Conservation (phyloP, 1,140 invertebrate genomes). For the Colletes latitarsis region DNA sequence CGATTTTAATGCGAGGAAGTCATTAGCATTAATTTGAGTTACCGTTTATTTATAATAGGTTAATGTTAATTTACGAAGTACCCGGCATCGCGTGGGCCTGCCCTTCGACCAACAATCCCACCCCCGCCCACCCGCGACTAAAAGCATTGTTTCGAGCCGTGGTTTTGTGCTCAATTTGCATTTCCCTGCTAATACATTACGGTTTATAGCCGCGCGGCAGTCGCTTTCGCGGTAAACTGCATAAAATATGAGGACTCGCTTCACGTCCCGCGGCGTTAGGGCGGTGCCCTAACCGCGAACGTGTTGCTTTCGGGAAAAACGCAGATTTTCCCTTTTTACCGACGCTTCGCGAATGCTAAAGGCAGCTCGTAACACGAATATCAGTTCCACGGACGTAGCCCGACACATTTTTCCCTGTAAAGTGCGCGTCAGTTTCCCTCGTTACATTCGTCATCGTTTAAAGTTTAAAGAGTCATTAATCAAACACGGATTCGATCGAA, state of each 20-base stretch:
- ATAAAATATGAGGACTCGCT: constrained; percentile 70
- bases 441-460: background rate
- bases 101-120: constrained; percentile 38
- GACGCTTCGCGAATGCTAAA: background rate
- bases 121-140: constrained; percentile 59
- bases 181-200: constrained; percentile 76
- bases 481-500: background rate
- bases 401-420: background rate
- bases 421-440: background rate
- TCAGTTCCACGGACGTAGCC: background rate
- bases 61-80: constrained; percentile 77
- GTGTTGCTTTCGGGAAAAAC: constrained; percentile 60
- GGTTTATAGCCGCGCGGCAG: constrained; percentile 70
- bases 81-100: constrained; percentile 40
- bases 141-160: constrained; percentile 75
- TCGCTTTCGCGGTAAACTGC: constrained; percentile 68
- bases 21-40: constrained; percentile 77
- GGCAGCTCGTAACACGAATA: background rate
- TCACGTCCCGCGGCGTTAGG: constrained; percentile 55
- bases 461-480: constrained; percentile 2
- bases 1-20: constrained; percentile 66
- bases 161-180: constrained; percentile 76
- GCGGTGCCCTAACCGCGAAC: constrained; percentile 53
- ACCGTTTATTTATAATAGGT: constrained; percentile 74
- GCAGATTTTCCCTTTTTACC: constrained; percentile 54